phyloP scores from a whole-genome alignment of 2,797 vertebrate genomes.

The Onychomys torridus region DNA sequence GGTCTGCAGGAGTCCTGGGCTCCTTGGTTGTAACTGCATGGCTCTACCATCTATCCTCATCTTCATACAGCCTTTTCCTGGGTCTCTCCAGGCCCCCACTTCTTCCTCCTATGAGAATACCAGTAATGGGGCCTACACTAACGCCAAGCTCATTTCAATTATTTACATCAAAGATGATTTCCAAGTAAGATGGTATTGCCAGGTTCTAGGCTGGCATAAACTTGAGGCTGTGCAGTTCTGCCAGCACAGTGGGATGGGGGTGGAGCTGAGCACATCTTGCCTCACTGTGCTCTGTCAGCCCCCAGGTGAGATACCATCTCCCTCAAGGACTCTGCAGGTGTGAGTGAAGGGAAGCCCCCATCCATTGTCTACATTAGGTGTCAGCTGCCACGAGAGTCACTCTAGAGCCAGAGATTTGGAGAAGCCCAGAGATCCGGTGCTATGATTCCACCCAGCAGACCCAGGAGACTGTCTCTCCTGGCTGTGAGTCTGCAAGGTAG shows the following conservation, averaged over 20 bases:
- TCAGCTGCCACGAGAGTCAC: neutral
- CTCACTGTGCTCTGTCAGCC: neutral
- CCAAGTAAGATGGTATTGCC: neutral
- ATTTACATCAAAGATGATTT: neutral
- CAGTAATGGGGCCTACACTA: too few relatives aligned
- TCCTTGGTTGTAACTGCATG: neutral
- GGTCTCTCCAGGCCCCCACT: neutral
- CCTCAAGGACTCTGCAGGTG: neutral
- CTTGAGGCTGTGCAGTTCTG: neutral
- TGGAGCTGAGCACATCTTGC: neutral
- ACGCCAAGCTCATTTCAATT: neutral
- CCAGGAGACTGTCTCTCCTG: neutral
- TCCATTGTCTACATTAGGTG: neutral
- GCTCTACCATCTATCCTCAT: rapidly evolving
- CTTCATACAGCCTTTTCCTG: neutral
- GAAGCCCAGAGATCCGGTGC: neutral
- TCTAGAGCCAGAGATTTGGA: neutral
- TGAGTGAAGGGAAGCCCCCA: too few relatives aligned
- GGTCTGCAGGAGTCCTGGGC: neutral
- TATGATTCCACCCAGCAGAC: neutral
- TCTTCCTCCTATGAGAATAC: neutral
- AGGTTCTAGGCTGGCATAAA: neutral
- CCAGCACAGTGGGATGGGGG: neutral
- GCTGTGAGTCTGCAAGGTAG: neutral
- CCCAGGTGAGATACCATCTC: neutral